Conservation (phyloP, 30 jellyfish, hydroid and myxozoan species). For the Hydra vulgaris region DNA sequence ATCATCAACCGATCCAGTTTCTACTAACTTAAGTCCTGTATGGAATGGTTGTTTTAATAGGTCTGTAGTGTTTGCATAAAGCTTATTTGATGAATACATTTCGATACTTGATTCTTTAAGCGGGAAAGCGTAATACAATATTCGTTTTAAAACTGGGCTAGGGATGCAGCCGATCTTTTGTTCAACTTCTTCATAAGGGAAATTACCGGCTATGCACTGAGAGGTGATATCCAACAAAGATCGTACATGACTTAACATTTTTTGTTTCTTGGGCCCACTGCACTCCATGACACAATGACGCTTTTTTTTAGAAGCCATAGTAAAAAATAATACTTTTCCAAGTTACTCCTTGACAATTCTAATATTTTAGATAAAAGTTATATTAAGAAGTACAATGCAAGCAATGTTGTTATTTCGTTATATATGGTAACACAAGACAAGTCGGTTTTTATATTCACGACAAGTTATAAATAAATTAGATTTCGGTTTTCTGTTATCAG, state of each 20-base stretch:
- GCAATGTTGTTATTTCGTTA: background rate
- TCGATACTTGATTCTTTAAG: conserved; percentile 51
- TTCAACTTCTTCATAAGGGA: conserved; percentile 75
- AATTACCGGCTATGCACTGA: conserved; percentile 54
- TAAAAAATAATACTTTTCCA: background rate
- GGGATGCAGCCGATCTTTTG: conserved; percentile 56
- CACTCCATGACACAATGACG: conserved; percentile 16
- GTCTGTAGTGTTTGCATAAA: conserved; percentile 25
- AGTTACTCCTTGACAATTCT: background rate
- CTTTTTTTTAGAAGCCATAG: conserved; percentile 10
- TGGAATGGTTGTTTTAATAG: conserved; percentile 60
- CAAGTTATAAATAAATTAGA: conserved; percentile 37
- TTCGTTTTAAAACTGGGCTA: conserved; percentile 63
- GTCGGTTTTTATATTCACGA: conserved; percentile 14
- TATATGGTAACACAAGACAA: background rate
- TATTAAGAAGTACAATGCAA: background rate
- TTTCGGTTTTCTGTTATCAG: conserved; percentile 32
- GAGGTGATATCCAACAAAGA: conserved; percentile 55
- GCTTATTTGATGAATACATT: conserved; percentile 63
- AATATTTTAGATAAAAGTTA: background rate
- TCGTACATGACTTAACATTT: conserved; percentile 25
- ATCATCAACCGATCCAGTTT: conserved; percentile 55
- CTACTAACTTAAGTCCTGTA: conserved; percentile 50
- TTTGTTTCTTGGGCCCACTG: background rate
- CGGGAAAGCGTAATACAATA: conserved; percentile 80